phyloP scores from a whole-genome alignment of 2,888 invertebrate species.

The Trichopoda pennipes region DNA sequence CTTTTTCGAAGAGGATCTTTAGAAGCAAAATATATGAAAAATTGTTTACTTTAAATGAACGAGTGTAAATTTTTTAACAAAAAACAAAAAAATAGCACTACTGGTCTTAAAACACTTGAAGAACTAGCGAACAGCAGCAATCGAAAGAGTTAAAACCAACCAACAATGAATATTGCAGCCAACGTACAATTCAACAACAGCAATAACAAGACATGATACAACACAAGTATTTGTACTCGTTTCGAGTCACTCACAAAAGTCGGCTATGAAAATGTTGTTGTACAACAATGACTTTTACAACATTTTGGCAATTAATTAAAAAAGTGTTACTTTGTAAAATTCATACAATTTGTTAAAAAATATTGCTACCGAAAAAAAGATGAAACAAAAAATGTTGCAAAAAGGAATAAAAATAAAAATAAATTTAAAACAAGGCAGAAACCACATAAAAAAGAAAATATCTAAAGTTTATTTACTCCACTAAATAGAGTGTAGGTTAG shows the following conservation, averaged over 20 bases:
- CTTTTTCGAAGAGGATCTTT: slow-evolving; percentile 17
- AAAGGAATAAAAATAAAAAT: not conserved
- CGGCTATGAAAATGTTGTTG: slow-evolving; percentile 44
- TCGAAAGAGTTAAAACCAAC: slow-evolving; percentile 17
- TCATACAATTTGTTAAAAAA: slow-evolving; percentile 65
- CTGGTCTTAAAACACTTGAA: slow-evolving; percentile 62
- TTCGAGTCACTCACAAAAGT: slow-evolving; percentile 28
- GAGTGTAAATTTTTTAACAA: slow-evolving; percentile 51
- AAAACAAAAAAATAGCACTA: slow-evolving; percentile 31
- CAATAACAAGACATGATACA: slow-evolving; percentile 3
- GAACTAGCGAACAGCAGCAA: slow-evolving; percentile 29
- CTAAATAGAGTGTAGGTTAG: slow-evolving; percentile 21
- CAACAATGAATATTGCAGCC: slow-evolving; percentile 12
- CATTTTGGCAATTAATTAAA: slow-evolving; percentile 74
- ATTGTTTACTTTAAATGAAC: slow-evolving; percentile 34
- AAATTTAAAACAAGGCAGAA: slow-evolving; percentile 14
- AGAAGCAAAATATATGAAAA: slow-evolving; percentile 19
- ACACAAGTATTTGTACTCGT: not conserved
- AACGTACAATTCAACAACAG: not conserved
- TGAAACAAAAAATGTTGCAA: slow-evolving; percentile 10
- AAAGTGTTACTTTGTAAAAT: slow-evolving; percentile 70
- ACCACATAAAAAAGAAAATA: slow-evolving; percentile 20
- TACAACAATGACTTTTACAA: slow-evolving; percentile 65
- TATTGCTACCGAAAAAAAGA: slow-evolving; percentile 57
- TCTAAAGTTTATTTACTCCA: slow-evolving; percentile 44